A percentile compares a stretch with the other conserved stretches of the same genome.
Conservation (phyloP, 2,888 invertebrate species). For the Eristalis pertinax region DNA sequence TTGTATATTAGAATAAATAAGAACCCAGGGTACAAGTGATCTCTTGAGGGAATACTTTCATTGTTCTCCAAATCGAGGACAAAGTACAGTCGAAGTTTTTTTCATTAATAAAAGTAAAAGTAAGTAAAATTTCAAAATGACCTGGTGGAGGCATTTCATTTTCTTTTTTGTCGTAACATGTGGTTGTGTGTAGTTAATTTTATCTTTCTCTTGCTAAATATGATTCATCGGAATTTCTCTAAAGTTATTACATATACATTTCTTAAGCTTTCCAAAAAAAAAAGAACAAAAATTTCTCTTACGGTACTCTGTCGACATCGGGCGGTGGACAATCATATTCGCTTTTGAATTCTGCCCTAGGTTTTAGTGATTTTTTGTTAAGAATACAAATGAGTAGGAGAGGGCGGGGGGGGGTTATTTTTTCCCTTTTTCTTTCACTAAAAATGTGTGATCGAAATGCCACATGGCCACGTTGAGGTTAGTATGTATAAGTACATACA, state of each 20-base stretch:
- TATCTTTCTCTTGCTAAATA: background rate
- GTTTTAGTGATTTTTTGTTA: background rate
- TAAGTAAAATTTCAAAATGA: conserved; percentile 16
- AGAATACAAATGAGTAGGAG: background rate
- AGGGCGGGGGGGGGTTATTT: background rate
- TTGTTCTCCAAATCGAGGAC: conserved; percentile 18
- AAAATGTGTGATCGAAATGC: background rate
- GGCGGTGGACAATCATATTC: background rate
- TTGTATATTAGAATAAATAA: background rate
- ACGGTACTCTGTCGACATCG: background rate
- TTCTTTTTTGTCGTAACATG: background rate
- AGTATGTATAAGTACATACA: background rate
- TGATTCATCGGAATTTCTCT: conserved; percentile 44
- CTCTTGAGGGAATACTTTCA: conserved; percentile 3
- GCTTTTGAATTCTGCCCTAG: background rate
- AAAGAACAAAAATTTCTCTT: conserved; percentile 46
- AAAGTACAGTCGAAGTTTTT: conserved; percentile 31
- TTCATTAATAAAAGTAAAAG: conserved; percentile 52
- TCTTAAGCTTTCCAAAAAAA: conserved; percentile 29
- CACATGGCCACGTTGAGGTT: conserved; percentile 1
- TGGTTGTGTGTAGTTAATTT: background rate
- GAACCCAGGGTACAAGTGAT: conserved; percentile 13
- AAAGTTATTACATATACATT: conserved; percentile 1
- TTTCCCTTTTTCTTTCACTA: background rate
- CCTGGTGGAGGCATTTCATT: background rate